phyloP scores from a whole-genome alignment of 1,140 invertebrate species.

The Pinna nobilis region DNA sequence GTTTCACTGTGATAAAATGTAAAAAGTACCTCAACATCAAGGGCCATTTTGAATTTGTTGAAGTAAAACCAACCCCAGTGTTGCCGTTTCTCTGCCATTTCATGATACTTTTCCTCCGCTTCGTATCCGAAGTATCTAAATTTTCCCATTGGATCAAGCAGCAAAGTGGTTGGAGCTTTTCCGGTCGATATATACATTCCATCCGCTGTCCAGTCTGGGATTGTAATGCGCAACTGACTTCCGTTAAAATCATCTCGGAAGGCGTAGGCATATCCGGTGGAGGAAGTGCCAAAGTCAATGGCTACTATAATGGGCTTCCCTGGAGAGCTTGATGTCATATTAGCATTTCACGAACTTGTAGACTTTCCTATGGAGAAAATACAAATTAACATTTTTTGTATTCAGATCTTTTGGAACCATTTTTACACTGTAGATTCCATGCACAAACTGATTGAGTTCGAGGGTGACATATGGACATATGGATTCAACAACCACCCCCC shows the following conservation, averaged over 20 bases:
- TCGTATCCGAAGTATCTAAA: constrained; percentile 44
- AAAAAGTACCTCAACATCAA: too few species aligned
- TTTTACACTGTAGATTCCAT: too few species aligned
- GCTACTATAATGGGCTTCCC: constrained; percentile 34
- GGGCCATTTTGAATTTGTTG: constrained; percentile 55
- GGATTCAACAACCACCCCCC: too few species aligned
- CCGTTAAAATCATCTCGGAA: constrained; percentile 44
- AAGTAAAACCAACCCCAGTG: constrained; percentile 38
- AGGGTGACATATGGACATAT: too few species aligned
- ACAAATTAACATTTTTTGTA: too few species aligned
- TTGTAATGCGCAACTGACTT: constrained; percentile 44
- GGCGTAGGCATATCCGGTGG: constrained; percentile 53
- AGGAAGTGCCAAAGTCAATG: constrained; percentile 57
- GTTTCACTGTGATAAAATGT: too few species aligned
- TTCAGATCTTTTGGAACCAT: too few species aligned
- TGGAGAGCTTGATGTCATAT: too few species aligned
- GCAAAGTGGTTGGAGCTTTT: constrained; percentile 37
- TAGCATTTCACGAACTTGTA: too few species aligned
- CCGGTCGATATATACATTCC: constrained; percentile 27
- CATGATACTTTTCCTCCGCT: constrained; percentile 42
- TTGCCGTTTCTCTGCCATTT: constrained; percentile 30
- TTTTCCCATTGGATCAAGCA: constrained; percentile 18
- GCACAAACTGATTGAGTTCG: too few species aligned
- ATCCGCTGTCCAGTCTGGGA: constrained; percentile 40
- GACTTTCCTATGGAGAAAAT: too few species aligned